Percentiles rank a stretch among this genome's conserved stretches.
Conservation (phyloP, 2,113 vertebrate genomes). For the Corythaeola cristata region DNA sequence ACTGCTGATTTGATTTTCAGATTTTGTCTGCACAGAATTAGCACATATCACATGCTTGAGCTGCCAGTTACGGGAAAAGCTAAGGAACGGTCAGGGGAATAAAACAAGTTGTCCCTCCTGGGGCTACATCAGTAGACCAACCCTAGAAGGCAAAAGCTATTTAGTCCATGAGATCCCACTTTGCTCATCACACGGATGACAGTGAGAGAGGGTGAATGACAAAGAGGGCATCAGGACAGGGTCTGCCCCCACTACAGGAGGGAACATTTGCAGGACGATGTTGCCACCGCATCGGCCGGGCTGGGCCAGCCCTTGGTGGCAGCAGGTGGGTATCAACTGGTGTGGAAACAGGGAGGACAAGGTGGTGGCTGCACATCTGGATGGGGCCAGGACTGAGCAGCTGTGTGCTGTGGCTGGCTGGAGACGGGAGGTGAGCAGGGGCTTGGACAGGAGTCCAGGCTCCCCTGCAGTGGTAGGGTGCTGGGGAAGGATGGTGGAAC, state of each 20-base stretch:
- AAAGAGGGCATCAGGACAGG: fast-evolving
- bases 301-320: neutral
- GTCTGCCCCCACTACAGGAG: neutral
- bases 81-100: neutral
- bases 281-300: neutral
- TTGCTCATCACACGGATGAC: neutral
- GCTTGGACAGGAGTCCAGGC: fast-evolving
- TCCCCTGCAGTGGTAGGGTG: neutral
- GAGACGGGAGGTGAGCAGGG: neutral
- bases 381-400: neutral
- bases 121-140: neutral
- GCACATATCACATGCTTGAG: neutral
- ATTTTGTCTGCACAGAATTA: slow-evolving; percentile 1
- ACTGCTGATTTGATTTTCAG: slow-evolving; percentile 8
- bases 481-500: neutral
- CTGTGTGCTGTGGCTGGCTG: neutral
- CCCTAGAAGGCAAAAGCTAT: neutral
- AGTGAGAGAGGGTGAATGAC: neutral
- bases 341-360: neutral
- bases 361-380: neutral
- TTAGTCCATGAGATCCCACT: neutral
- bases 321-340: neutral
- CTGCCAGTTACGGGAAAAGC: neutral
- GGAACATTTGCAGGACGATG: neutral
- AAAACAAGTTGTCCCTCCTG: neutral